Base-by-base conservation (phyloP, 2,113 vertebrate genomes). In the Octodon degus region DNA sequence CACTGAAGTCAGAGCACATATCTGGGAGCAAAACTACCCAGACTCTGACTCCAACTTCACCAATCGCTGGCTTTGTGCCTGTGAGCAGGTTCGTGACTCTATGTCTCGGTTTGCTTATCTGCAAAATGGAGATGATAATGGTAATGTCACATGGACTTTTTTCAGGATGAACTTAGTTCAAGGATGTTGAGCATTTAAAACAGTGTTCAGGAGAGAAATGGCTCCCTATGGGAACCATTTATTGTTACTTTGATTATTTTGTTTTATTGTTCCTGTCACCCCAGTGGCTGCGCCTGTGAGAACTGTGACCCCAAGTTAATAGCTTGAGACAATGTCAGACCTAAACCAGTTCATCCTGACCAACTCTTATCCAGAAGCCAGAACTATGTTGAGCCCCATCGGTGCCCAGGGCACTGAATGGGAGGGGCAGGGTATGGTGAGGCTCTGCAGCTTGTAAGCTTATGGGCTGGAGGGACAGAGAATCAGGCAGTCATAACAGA, bases 161-260 rank as follows among this genome's bases (percentile, higher is more conserved):
- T 34, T 25, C 37, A 76, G 83, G 34, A 68, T 62, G 37, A 76
- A 55, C 17, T 67, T 89, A 72, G 11, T 37, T 55, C 10, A n/a
- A 34, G 17, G 12, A 27, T 10, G 20, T 12, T 40, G 30, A 47
- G 14, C 77, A 68, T n/a, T 30, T 70, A 20, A 43, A 88, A 34
- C 16, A 19, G 43, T 17, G 16, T 68, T 86, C 20, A 30, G n/a
- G 68, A 74, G 3, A 53, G 37, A 22, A 6, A 81, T 43, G 43
- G 16, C 0, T 2, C 63, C 60, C 70, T n/a, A 0, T 3, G n/a
- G 30, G 63, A 20, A 19, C 1, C 1, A 22, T 25, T 84, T 22
- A 12, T 34, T n/a, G 17, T 53, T 22, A 32, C 7, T 8, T 1
- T 27, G 22, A 17, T 20, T 32, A 53, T 1, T 12, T 40, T 20